A percentile compares a stretch with the other conserved stretches of the same genome.
phyloP scores from a whole-genome alignment of 1,140 invertebrate species.

The Eupeodes corollae region DNA sequence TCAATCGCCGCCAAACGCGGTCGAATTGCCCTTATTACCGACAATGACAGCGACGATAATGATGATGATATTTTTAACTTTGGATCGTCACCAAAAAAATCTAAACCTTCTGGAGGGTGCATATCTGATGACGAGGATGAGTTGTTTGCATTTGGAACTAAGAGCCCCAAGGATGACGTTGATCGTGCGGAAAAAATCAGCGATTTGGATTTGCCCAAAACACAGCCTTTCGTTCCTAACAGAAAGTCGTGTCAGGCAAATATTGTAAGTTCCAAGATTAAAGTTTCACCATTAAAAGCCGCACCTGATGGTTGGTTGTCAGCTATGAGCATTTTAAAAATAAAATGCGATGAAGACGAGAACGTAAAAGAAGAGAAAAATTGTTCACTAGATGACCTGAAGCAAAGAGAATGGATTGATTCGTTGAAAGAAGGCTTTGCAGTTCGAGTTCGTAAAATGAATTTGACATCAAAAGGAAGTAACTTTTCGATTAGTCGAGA shows the following conservation, averaged over 20 bases:
- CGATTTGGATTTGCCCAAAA: no score
- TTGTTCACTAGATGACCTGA: background rate
- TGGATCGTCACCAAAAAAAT: constrained; percentile 1
- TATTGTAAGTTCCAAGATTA: no score
- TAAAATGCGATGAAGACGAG: no score
- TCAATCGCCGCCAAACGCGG: constrained; percentile 13
- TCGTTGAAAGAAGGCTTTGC: background rate
- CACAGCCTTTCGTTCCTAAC: no score
- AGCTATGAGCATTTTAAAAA: no score
- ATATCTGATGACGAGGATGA: constrained; percentile 7
- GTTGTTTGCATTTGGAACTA: constrained; percentile 8
- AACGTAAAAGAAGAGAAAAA: background rate
- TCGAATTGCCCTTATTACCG: constrained; percentile 10
- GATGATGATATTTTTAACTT: constrained; percentile 22
- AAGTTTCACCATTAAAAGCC: no score
- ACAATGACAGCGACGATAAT: constrained; percentile 17
- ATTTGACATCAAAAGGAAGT: no score
- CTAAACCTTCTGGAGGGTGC: background rate
- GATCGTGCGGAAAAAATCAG: no score
- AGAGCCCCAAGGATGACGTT: background rate
- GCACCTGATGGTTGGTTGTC: no score
- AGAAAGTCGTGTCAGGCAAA: no score
- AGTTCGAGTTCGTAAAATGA: background rate
- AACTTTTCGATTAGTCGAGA: no score
- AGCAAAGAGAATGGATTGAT: background rate